phyloP scores from a whole-genome alignment of 2,113 vertebrate species.

The Acrocephalus arundinaceus region DNA sequence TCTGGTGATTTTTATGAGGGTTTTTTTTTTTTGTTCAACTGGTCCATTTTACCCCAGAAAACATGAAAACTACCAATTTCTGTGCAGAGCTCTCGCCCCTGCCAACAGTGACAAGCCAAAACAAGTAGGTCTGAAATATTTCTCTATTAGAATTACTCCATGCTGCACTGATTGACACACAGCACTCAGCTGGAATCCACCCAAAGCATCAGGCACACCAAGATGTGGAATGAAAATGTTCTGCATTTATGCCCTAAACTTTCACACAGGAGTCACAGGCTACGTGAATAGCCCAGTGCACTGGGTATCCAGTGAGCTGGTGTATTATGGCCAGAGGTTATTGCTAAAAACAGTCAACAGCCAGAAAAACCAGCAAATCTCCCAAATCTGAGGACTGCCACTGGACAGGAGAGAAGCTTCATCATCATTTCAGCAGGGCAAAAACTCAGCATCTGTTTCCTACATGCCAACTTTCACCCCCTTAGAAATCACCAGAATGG shows the following conservation, averaged over 20 bases:
- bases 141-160: neutral
- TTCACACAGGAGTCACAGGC: neutral
- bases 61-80: neutral
- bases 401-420: neutral
- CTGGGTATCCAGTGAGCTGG: neutral
- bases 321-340: neutral
- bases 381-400: neutral
- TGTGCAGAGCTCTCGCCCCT: neutral
- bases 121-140: neutral
- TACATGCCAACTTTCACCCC: neutral
- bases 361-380: neutral
- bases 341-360: neutral
- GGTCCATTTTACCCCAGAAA: neutral
- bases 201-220: neutral
- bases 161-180: neutral
- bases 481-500: neutral
- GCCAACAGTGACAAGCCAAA: neutral
- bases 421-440: neutral
- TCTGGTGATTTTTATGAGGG: neutral
- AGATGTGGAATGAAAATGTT: neutral
- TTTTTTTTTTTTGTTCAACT: neutral
- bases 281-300: neutral
- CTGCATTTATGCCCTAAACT: neutral
- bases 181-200: neutral
- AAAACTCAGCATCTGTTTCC: neutral